phyloP scores from a whole-genome alignment of 2,888 invertebrate species.

The Hydraecia micacea region DNA sequence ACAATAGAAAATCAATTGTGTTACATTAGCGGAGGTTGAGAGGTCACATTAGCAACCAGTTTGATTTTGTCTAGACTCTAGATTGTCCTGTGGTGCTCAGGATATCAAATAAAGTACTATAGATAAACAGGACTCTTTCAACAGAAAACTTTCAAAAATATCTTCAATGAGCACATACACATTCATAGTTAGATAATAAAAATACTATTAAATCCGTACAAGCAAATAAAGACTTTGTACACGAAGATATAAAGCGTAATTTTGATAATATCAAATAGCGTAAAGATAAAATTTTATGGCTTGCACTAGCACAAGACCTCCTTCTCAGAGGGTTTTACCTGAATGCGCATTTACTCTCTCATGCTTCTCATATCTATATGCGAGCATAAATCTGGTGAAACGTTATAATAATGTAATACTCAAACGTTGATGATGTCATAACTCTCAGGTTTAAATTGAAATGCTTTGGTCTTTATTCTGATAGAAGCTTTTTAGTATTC shows the following conservation, averaged over 20 bases:
- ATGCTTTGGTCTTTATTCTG: slow-evolving; percentile 14
- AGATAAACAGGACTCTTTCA: slow-evolving; percentile 18
- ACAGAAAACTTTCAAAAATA: slow-evolving; percentile 25
- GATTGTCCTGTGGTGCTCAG: no score
- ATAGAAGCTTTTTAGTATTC: slow-evolving; percentile 27
- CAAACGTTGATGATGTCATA: slow-evolving; percentile 43
- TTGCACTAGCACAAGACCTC: slow-evolving; percentile 48
- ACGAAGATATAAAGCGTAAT: slow-evolving; percentile 31
- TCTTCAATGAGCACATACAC: slow-evolving; percentile 37
- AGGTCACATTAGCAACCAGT: no score
- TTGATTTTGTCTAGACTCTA: no score
- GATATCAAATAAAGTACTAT: background rate
- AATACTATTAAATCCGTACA: slow-evolving; percentile 49
- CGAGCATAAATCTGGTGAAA: slow-evolving; percentile 43
- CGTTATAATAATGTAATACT: slow-evolving; percentile 44
- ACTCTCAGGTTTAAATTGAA: slow-evolving; percentile 36
- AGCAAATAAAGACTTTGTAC: slow-evolving; percentile 27
- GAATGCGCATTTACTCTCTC: slow-evolving; percentile 42
- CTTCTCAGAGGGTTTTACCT: slow-evolving; percentile 28
- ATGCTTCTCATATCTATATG: slow-evolving; percentile 44
- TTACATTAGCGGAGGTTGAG: no score
- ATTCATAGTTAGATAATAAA: slow-evolving; percentile 50
- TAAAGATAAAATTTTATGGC: slow-evolving; percentile 55
- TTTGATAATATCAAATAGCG: slow-evolving; percentile 10
- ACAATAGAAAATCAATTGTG: no score